Base-by-base conservation (phyloP, 2,888 invertebrate genomes). In the Mellilla xanthometata region DNA sequence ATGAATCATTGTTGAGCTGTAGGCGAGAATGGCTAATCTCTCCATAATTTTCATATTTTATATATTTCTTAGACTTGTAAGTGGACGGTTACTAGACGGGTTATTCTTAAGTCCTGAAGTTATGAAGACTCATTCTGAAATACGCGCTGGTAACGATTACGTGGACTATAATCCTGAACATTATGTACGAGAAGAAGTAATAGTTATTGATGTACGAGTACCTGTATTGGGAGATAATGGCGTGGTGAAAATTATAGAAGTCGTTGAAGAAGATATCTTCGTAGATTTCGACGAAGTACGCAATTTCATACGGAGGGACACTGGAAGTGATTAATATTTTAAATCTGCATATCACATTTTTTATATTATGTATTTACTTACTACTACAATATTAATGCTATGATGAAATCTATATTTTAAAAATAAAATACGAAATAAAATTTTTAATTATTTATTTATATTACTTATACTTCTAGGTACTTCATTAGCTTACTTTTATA, bases 111-210 rank as follows among this genome's bases (percentile, higher is more conserved):
- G 71, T 34, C 81, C 84, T 9, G 85, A 86, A 54, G 51, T 68
- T 26, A 34, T 85, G 39, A 84, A 86, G 50, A 72, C 65, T 8
- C 54, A 58, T 2, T 40, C 62, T 6, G 68, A 72, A 44, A 49
- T 80, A 4, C 58, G 64, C 6, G 53, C 52, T 12, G 78, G 78
- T 4, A 82, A 81, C 40, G 78, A 82, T 43, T 82, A 81, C 38
- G 66, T 81, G 50, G 83, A 86, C 49, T 83, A 73, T 40, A 72
- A 71, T 43, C 76, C 76, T 0, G 72, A 72, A 2, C 56, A 65
- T 54, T 50, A 58, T 7, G 52, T 52, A 15, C 35, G 39, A n/a
- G 52, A 63, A 6, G 53, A 63, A 6, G 53, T 46, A 4, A 49
- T 52, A 43, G 30, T 54, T 3, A 27, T 53, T 27, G 54, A 48